phyloP scores from a whole-genome alignment of 1,140 invertebrate species.

The Neodiprion pinetum region DNA sequence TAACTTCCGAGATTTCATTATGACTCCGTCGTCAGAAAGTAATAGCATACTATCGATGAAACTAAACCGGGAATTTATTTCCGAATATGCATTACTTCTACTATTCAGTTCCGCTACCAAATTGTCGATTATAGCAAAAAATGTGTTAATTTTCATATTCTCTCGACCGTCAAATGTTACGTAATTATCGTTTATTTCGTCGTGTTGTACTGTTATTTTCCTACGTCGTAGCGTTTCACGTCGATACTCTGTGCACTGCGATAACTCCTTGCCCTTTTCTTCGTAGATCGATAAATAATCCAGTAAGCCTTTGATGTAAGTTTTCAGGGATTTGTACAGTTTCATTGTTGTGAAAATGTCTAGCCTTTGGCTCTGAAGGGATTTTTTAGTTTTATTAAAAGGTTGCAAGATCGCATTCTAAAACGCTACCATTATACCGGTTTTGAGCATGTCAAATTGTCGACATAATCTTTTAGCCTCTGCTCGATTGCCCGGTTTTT shows the following conservation, averaged over 20 bases:
- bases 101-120: neutral
- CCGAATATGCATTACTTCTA: neutral
- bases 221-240: neutral
- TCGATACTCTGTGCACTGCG: conserved; percentile 3
- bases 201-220: neutral
- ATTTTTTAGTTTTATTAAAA: conserved; percentile 10
- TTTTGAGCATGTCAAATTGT: conserved; percentile 17
- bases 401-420: conserved; percentile 13
- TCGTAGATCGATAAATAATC: neutral
- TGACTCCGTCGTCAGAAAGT: neutral
- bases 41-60: neutral
- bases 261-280: neutral
- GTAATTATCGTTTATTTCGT: neutral
- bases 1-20: neutral
- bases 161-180: neutral
- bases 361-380: neutral
- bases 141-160: conserved; percentile 8
- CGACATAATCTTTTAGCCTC: conserved; percentile 12
- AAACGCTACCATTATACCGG: conserved; percentile 11
- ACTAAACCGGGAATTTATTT: conserved; percentile 5
- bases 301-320: neutral
- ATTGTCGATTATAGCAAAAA: conserved; percentile 5
- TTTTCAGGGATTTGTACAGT: conserved; percentile 12
- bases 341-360: conserved; percentile 11
- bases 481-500: conserved; percentile 10